These are phyloP conservation scores for Pteropus alecto DNA, from an alignment of 2,113 vertebrate genomes.

Conservation along the genomic window DNA sequence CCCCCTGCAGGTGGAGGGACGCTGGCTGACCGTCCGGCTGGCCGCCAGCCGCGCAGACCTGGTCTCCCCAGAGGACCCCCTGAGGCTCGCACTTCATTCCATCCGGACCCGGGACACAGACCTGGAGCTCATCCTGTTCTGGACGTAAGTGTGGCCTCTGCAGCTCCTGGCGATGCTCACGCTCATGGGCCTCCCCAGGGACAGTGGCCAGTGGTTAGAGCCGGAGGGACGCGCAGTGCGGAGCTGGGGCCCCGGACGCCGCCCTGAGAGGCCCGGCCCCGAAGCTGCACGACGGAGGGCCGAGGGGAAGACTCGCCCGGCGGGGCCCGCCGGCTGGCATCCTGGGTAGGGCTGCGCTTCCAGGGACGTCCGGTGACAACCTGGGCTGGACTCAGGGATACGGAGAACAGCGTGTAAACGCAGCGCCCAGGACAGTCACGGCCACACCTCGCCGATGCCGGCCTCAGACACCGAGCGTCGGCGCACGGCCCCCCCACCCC, in stretches of 20 bases:
- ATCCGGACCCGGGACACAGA: background rate
- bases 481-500: background rate
- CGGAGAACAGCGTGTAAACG: rapidly evolving
- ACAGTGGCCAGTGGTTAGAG: background rate
- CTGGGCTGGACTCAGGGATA: rapidly evolving
- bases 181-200: background rate
- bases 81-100: slow-evolving; percentile 4
- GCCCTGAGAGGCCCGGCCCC: rapidly evolving
- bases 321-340: rapidly evolving
- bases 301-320: rapidly evolving
- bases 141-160: background rate
- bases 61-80: background rate
- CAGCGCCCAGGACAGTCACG: background rate
- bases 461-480: rapidly evolving
- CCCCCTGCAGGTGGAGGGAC: background rate
- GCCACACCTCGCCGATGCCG: rapidly evolving
- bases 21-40: slow-evolving; percentile 24
- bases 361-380: background rate
- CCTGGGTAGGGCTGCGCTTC: rapidly evolving
- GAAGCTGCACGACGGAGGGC: background rate
- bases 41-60: background rate
- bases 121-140: background rate
- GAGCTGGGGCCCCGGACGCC: background rate
- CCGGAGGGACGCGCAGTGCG: background rate
- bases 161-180: rapidly evolving